Base-by-base conservation (phyloP, 1,140 invertebrate species). In the Anoplophora glabripennis region DNA sequence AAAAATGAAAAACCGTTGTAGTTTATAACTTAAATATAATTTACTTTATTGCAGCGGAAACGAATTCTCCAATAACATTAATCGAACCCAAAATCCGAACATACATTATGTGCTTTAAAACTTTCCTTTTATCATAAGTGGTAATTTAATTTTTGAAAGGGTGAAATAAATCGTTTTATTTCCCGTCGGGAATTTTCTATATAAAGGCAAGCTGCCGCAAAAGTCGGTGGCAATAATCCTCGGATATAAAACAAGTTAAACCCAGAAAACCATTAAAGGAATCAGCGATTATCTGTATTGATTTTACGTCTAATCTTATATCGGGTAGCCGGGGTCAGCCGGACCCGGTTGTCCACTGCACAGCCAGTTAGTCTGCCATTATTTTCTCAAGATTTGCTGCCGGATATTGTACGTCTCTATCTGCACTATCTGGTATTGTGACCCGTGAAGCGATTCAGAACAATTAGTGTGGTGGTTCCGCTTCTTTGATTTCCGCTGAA, bases 201-300 rank as follows among this genome's bases (percentile, higher is more conserved):
- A 59, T 53, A 59, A 61, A 61, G 36, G 41, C 52, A 53, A 60
- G 42, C 40, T 40, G 47, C 46, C 42, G 52, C 17, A 54, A 56
- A 57, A 65, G 60, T 66, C 59, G 40, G 58, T 49, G 55, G 53
- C 58, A 58, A 64, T 66, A 64, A 64, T 64, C 58, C 57, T 21
- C 14, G 41, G 33, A 47, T 47, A 67, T 64, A 64, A 70, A 68
- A 66, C 64, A 66, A 66, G 58, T 63, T 62, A 58, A 68, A 70
- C 56, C 68, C 60, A 37, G 63, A 62, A 66, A 68, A 68, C 66
- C 66, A 70, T 70, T 68, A 68, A 68, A 67, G 63, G 68, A 65
- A 69, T 68, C 64, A 65, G 61, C 61, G 68, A 70, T 70, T 70
- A 68, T 70, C 64, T 66, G 61, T 66, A 70, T 70, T 53, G 68